Base-by-base conservation (phyloP, 2,113 vertebrate species). In the Oostethus manadensis region DNA sequence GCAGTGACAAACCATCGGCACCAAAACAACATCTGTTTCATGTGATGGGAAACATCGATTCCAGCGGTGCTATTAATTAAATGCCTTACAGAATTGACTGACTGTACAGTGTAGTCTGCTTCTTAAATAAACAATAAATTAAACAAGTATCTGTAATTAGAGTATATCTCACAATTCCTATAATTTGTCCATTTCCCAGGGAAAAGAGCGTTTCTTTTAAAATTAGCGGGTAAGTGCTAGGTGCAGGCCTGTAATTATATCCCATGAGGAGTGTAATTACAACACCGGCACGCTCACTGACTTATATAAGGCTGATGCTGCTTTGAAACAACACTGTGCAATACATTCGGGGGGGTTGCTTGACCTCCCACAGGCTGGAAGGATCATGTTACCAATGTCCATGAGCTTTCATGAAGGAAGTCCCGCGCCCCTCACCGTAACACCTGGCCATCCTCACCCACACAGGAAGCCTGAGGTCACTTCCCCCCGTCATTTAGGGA, bases 381-480 rank as follows among this genome's bases (percentile, higher is more conserved):
- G 69, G 84, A 85, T 90, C 84, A 49, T 21, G 65, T 89, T 89
- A 87, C 84, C 82, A 85, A 86, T 1, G 9, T 40, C 38, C 82
- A 80, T 76, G 8, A 80, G 76, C 72, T 23, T 79, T 70, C 65
- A 71, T 58, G 81, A 79, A 88, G 87, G 86, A 89, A 90, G 84
- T 80, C 79, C 56, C 62, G 80, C 26, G 60, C 71, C 79, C 71
- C 70, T 81, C 63, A 62, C 68, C 68, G 45, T 77, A 69, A 79
- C 85, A 87, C 85, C 87, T 89, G 88, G 89, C 66, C 46, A 62
- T 71, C 82, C 63, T 55, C 53, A 40, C 56, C 68, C 64, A 71
- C 45, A 70, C 80, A 88, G 87, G 86, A 89, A 90, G 79, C 68
- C 71, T 77, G 83, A 85, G 81, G 84, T 86, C 78, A 90, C 78